phyloP scores from a whole-genome alignment of 2,888 invertebrate genomes.

The Limnephilus marmoratus region DNA sequence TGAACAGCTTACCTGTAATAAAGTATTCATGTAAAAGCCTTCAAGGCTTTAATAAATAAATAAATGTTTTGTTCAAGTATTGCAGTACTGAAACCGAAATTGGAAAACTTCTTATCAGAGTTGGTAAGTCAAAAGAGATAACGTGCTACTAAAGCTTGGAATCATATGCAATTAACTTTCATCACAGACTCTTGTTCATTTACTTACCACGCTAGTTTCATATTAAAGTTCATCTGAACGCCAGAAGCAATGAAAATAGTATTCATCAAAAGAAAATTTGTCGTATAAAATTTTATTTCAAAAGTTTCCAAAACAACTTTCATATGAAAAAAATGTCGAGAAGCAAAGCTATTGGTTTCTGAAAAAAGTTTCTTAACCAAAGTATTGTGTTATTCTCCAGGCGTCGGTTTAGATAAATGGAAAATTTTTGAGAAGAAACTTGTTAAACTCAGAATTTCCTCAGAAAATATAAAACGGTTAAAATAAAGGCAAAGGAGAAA shows the following conservation, averaged over 20 bases:
- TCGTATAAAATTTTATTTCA: background rate
- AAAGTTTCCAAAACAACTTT: constrained; percentile 3
- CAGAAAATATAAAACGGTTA: background rate
- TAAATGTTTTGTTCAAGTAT: background rate
- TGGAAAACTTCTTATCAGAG: background rate
- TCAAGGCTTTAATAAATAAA: no score
- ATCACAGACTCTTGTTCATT: background rate
- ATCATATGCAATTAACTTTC: background rate
- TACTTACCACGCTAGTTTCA: background rate
- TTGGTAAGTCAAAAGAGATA: background rate
- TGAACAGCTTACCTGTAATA: no score
- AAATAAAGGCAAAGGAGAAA: background rate
- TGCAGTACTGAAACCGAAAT: background rate
- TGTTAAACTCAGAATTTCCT: constrained; percentile 27
- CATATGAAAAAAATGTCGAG: constrained; percentile 1
- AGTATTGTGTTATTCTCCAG: constrained; percentile 39
- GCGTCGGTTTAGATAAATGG: constrained; percentile 34
- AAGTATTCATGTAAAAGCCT: no score
- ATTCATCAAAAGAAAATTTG: background rate
- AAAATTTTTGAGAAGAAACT: constrained; percentile 33
- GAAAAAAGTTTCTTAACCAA: constrained; percentile 41
- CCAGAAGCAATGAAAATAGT: background rate
- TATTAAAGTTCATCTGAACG: background rate
- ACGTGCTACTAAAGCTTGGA: background rate
- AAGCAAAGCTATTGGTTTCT: constrained; percentile 33